Percentiles rank a stretch among this genome's conserved stretches.
Evolutionary conservation across 1,140 invertebrate species (phyloP).

Genomic region (Rhopalosiphum maidis): DNA sequence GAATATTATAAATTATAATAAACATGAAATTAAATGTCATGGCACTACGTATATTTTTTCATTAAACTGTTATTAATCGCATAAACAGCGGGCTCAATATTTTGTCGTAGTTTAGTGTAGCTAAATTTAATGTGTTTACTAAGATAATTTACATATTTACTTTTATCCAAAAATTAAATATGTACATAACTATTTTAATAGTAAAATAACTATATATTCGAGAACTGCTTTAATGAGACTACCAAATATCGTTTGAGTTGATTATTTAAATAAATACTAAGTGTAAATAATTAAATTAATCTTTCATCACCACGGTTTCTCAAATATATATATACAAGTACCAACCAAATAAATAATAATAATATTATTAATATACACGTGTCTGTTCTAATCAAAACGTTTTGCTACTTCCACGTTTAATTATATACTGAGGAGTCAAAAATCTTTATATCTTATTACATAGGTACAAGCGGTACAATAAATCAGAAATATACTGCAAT

Average conservation of each 20-base stretch:
- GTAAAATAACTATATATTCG: background rate
- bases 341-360: background rate
- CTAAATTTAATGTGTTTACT: background rate
- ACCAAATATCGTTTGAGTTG: background rate
- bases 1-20: slow-evolving; percentile 4
- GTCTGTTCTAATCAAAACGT: background rate
- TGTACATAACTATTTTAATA: background rate
- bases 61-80: background rate
- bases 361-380: background rate
- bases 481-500: background rate
- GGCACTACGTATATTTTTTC: background rate
- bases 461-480: background rate
- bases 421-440: background rate
- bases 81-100: background rate
- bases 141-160: slow-evolving; percentile 27
- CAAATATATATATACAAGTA: slow-evolving; percentile 17
- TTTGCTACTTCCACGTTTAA: background rate
- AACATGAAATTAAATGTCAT: slow-evolving; percentile 11
- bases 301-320: background rate
- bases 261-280: background rate
- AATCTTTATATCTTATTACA: background rate
- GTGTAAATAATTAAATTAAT: background rate
- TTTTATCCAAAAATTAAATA: background rate
- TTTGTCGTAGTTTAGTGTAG: background rate
- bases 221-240: background rate